phyloP scores from a whole-genome alignment of 2,888 invertebrate species.

The Merodon equestris region DNA sequence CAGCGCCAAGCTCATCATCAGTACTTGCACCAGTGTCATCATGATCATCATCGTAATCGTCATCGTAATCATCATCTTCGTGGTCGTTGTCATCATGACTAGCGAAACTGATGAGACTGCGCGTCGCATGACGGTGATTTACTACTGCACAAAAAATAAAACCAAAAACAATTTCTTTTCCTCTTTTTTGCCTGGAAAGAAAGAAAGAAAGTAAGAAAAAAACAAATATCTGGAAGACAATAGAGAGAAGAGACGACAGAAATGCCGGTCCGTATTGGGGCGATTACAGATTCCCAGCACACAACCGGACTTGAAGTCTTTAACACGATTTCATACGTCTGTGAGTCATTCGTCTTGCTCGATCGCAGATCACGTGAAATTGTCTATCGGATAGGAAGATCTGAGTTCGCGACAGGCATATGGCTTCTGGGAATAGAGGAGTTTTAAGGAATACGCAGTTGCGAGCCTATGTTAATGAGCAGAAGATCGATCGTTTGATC shows the following conservation, averaged over 20 bases:
- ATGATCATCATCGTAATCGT: constrained; percentile 1
- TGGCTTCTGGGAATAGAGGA: constrained; percentile 40
- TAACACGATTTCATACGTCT: constrained; percentile 52
- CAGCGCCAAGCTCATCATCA: constrained; percentile 56
- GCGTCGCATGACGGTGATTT: constrained; percentile 37
- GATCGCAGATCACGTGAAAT: constrained; percentile 56
- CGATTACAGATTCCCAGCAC: constrained; percentile 63
- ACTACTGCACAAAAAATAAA: constrained; percentile 15
- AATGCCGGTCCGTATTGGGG: constrained; percentile 19
- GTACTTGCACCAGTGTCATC: no score
- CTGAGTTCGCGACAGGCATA: constrained; percentile 27
- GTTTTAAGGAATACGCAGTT: constrained; percentile 11
- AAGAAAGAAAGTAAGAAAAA: constrained; percentile 12
- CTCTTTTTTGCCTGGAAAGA: constrained; percentile 2
- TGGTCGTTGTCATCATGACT: not conserved
- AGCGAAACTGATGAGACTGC: constrained; percentile 37
- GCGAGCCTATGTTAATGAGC: no score
- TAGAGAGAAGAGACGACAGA: constrained; percentile 7
- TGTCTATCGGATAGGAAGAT: constrained; percentile 44
- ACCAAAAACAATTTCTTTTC: no score
- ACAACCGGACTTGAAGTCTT: constrained; percentile 65
- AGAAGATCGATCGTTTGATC: no score
- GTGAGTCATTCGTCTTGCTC: constrained; percentile 42
- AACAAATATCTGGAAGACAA: constrained; percentile 11
- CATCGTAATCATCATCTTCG: constrained; percentile 12